Evolutionary conservation across 2,888 invertebrate genomes (phyloP), one percentile per base, ranked within the genome.

Genomic region (Acrobeloides nanus): DNA sequence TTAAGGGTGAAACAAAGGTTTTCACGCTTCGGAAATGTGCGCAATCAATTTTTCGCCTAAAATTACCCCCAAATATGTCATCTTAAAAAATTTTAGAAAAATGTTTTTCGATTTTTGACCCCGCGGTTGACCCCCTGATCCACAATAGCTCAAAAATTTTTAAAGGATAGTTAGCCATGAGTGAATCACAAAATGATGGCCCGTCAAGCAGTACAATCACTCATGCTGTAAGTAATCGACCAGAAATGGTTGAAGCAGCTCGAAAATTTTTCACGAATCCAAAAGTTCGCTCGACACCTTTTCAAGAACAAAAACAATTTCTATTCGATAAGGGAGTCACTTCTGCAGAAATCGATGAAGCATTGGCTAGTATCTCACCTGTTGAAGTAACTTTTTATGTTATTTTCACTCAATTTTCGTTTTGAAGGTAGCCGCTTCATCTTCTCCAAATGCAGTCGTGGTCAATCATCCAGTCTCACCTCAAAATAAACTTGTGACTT

Each of bases 201-300:
- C n/a, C n/a, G n/a, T n/a, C n/a, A n/a, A n/a, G n/a, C n/a, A n/a
- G n/a, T n/a, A n/a, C n/a, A n/a, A n/a, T n/a, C n/a, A n/a, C n/a
- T n/a, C n/a, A n/a, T n/a, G n/a, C n/a, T n/a, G n/a, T n/a, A n/a
- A n/a, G n/a, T n/a, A 46, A 34, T 39, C 48, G 66, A 12, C 17
- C 57, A 3, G 65, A 68, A 17, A 64, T 66, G 61, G 64, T 71
- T 15, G 64, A 61, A 43, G 66, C 64, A 7, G 70, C 70, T 1
- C 40, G 61, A 8, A 61, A 65, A 34, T 70, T 70, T 46, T 59
- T 70, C 57, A 44, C 54, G 23, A 71, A 67, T 7, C 64, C 68
- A 6, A 68, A 68, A 46, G 66, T 68, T 6, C 48, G 57, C 12
- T 53, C 60, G 21, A 67, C 70, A 12, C 61, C 68, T 4, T 56